Evolutionary conservation across 2,113 vertebrate genomes (phyloP), one percentile per base, ranked within the genome.

Genomic region (Microtus ochrogaster): DNA sequence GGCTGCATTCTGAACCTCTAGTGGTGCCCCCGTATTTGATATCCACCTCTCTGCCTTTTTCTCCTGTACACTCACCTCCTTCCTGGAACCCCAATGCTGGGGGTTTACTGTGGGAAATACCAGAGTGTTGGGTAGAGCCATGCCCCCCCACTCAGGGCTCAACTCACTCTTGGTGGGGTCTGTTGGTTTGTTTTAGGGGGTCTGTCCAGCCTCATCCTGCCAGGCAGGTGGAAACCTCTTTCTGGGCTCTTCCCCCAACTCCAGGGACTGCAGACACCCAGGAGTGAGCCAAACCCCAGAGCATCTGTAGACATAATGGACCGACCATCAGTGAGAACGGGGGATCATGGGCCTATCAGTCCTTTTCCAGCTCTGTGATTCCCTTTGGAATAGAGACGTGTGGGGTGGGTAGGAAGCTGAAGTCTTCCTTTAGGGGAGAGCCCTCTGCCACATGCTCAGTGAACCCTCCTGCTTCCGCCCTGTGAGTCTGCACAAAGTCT

Each of bases 71-170:
- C 87, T 2, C 17, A 47, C 55, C 63, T 65, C 26, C 66, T 6
- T 77, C 58, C 28, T 30, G 36, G 88, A 49, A 6, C 14, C 66
- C 30, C 26, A 7, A 6, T n/a, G 30, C 41, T 82, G 9, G 4
- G 16, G 39, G 8, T 7, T 9, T 73, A 24, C 73, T 16, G 26
- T 28, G 52, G 28, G 81, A 90, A 1, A 81, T 44, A 28, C 72
- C 70, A 47, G 78, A 49, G 30, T 61, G 39, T 72, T 2, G 47
- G 58, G 19, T 72, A 17, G 30, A 7, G 78, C 61, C 61, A 1
- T 0, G 0, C 1, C 10, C 2, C 5, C 39, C 1, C 21, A 0
- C 61, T 33, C 5, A 0, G 33, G 26, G 78, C 74, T 82, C 26
- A 11, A 76, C 28, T 9, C 1, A 30, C 66, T 55, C 65, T 10